Percentiles rank a stretch among this genome's conserved stretches.
Conservation (phyloP, 2,113 vertebrate species). For the Numida meleagris region DNA sequence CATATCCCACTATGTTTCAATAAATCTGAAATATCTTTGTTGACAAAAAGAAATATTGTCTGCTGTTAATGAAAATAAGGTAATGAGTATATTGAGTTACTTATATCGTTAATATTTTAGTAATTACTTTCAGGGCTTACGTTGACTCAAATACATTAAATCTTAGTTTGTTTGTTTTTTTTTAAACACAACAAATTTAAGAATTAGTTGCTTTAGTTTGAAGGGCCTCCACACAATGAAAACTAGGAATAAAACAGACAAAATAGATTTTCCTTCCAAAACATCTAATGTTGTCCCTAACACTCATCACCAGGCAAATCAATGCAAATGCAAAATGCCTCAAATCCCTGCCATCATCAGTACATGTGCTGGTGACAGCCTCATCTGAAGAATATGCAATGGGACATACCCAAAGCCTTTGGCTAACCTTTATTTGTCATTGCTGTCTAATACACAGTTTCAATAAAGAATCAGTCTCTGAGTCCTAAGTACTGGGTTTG, state of each 20-base stretch:
- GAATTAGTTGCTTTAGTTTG: not conserved
- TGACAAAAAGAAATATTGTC: not conserved
- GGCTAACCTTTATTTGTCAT: not conserved
- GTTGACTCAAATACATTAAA: not conserved
- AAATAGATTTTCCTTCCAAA: not conserved
- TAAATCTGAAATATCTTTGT: slow-evolving; percentile 28
- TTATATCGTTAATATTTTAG: not conserved
- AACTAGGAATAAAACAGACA: not conserved
- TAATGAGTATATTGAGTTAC: not conserved
- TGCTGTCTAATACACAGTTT: not conserved
- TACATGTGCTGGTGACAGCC: not conserved
- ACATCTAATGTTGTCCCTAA: not conserved
- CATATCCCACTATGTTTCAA: not conserved
- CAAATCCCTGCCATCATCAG: not conserved
- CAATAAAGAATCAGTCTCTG: no score
- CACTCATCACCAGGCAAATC: not conserved
- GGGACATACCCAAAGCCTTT: no score
- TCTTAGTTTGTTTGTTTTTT: not conserved
- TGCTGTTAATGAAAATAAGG: slow-evolving; percentile 19
- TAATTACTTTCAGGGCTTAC: not conserved
- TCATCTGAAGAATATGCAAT: not conserved
- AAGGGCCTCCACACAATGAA: not conserved
- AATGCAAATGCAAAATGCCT: not conserved
- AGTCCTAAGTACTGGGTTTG: not conserved
- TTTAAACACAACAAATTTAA: not conserved